Evolutionary conservation across 2,797 vertebrate genomes (phyloP), one percentile per base, ranked within the genome.

Genomic region (Aldrovandia affinis): DNA sequence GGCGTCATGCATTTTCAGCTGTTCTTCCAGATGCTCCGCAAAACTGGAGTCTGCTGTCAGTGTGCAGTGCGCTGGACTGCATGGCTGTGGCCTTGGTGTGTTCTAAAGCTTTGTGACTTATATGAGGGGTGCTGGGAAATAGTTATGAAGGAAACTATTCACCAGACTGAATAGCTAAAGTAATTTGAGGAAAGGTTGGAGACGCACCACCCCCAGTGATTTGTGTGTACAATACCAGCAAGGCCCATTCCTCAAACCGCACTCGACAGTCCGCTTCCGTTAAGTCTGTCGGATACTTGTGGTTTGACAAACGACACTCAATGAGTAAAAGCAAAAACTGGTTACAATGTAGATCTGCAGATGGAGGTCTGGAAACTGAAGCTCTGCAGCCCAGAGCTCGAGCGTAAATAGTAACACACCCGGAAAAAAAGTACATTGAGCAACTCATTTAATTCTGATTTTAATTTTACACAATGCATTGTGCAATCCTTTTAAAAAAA

Each of bases 381-480:
- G 73, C 7, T 77, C 5, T 47, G 52, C 70, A 57, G 52, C 78
- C n/a, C 20, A 80, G 68, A 77, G 73, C 84, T 87, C 87, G 86
- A 82, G 85, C 85, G 39, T 80, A 55, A 82, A 68, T 57, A 73
- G 61, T 83, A 68, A 63, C 63, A 28, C 75, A 36, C 78, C 78
- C 63, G 55, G 79, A 61, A 55, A 42, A 65, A 81, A 15, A 61
- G 59, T 33, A 80, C 87, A 84, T 68, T 61, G 70, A 81, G 82
- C 75, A 82, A 61, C 73, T 44, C 3, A 50, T 78, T 63, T 73
- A 83, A 47, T 81, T 75, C 15, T 30, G n/a, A n/a, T n/a, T n/a
- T n/a, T n/a, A n/a, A 65, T 81, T 90, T 86, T 85, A 82, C 86
- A 90, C 78, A 85, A 88, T 80, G 82, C 65, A 77, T 80, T 55